Evolutionary conservation across 2,888 invertebrate genomes (phyloP).

Genomic region (Dynastes hyllus): DNA sequence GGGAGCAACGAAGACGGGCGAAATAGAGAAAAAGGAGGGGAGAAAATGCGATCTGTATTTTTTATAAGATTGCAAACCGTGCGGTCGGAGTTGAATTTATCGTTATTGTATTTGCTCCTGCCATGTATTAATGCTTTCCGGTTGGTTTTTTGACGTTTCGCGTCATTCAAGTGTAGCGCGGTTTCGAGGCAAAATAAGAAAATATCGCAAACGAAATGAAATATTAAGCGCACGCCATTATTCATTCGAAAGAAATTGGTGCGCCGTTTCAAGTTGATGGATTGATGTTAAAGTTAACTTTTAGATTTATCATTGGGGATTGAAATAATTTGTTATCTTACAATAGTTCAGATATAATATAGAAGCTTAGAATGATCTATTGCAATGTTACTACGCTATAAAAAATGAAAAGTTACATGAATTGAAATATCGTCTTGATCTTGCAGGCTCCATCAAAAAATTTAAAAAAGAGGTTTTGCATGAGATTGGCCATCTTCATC

Average conservation of each 20-base stretch:
- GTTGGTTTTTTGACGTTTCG: conserved; percentile 26
- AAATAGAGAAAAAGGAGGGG: neutral
- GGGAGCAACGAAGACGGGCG: neutral
- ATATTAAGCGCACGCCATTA: conserved; percentile 28
- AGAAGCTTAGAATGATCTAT: too few species aligned
- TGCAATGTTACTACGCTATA: too few species aligned
- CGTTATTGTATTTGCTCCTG: conserved; percentile 38
- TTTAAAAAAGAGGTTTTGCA: too few species aligned
- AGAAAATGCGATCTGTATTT: conserved; percentile 4
- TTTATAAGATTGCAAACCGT: conserved; percentile 18
- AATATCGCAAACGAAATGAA: conserved; percentile 33
- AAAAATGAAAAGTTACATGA: too few species aligned
- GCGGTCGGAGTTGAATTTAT: conserved; percentile 31
- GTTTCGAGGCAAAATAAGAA: conserved; percentile 1
- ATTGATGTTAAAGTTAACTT: too few species aligned
- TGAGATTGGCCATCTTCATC: too few species aligned
- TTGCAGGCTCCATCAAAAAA: too few species aligned
- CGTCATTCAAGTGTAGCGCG: conserved; percentile 1
- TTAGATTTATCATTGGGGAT: too few species aligned
- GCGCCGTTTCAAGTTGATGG: too few species aligned
- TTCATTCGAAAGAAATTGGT: conserved; percentile 11
- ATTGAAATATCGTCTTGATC: too few species aligned
- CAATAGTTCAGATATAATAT: too few species aligned
- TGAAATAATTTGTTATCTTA: too few species aligned
- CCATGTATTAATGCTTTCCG: conserved; percentile 35